Base-by-base conservation (phyloP, 2,113 vertebrate species). In the Xiphophorus couchianus region DNA sequence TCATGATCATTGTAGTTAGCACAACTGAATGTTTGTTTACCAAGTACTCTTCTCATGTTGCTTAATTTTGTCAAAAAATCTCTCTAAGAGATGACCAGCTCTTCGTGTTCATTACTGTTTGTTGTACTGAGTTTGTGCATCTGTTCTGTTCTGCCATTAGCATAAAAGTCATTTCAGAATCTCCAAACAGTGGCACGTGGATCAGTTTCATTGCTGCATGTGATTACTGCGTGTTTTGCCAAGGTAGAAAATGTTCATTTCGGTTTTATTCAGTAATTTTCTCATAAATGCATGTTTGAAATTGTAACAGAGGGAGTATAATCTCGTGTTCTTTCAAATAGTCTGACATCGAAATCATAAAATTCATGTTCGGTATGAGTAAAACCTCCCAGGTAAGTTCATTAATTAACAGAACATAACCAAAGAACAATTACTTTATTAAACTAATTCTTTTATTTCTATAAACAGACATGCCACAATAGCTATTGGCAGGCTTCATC, bases 141-240 rank as follows among this genome's bases (percentile, higher is more conserved):
- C 90, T 93, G 90, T 93, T 90, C 76, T 84, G 87, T 94, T 92
- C 88, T 87, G 66, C 90, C 93, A 92, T 95, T 94, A 94, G 91
- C 93, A 95, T 95, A 95, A 95, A 95, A 89, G 91, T 90, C 64
- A 91, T 94, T 94, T 94, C 92, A 94, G 93, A 88, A 91, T 90
- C 62, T 35, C 31, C n/a, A 70, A 68, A 15, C 33, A 72, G 65
- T n/a, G 54, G 60, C 58, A 61, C 54, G 17, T 79, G 61, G 73
- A 74, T 87, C 17, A 0, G 42, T 82, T 83, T 82, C 31, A 71
- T 83, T 81, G 22, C 17, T 22, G 37, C 35, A 5, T 17, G 22
- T 5, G 28, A 27, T 39, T 33, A 30, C 6, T n/a, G 3, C 3
- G 44, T 19, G 5, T 48, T 48, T 48, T 6, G 17, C 44, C 44